Evolutionary conservation across 2,113 vertebrate species (phyloP).

Genomic region (Stegastes partitus): DNA sequence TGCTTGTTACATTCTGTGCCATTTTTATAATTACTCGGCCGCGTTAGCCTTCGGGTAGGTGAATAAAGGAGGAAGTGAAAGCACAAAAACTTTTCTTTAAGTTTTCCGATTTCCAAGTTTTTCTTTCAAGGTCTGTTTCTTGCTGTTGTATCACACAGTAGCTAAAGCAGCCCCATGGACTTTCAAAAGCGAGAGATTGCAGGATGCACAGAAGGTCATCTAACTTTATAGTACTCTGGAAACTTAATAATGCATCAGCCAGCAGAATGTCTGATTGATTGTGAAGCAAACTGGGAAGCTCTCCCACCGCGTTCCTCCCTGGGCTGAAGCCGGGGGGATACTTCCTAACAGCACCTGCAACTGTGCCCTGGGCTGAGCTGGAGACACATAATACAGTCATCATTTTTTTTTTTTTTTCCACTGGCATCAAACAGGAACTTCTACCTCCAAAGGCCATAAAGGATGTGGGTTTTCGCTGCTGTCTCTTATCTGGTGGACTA

Average conservation of each 20-base stretch:
- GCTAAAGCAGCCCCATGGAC: constrained; percentile 1
- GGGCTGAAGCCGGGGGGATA: constrained; percentile 54
- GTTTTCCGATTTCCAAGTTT: neutral
- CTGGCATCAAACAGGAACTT: constrained; percentile 72
- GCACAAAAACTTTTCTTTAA: neutral
- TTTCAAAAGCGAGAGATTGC: constrained; percentile 31
- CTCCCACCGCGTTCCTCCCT: constrained; percentile 65
- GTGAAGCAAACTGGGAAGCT: constrained; percentile 66
- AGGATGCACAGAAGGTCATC: constrained; percentile 71
- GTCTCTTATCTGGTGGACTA: neutral
- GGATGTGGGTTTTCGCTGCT: constrained; percentile 43
- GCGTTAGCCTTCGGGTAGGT: neutral
- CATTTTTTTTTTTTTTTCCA: constrained; percentile 74
- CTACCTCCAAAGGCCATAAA: constrained; percentile 68
- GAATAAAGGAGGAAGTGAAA: neutral
- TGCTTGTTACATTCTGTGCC: no score
- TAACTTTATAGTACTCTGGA: constrained; percentile 73
- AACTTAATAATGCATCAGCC: constrained; percentile 79
- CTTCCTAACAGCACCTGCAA: constrained; percentile 79
- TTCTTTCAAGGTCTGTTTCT: neutral
- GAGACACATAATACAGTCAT: constrained; percentile 75
- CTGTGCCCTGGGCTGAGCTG: constrained; percentile 64
- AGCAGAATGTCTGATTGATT: constrained; percentile 83
- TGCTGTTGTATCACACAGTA: neutral
- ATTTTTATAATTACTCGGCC: no score